Conservation (phyloP, 2,113 vertebrate genomes). For the Petromus typicus region DNA sequence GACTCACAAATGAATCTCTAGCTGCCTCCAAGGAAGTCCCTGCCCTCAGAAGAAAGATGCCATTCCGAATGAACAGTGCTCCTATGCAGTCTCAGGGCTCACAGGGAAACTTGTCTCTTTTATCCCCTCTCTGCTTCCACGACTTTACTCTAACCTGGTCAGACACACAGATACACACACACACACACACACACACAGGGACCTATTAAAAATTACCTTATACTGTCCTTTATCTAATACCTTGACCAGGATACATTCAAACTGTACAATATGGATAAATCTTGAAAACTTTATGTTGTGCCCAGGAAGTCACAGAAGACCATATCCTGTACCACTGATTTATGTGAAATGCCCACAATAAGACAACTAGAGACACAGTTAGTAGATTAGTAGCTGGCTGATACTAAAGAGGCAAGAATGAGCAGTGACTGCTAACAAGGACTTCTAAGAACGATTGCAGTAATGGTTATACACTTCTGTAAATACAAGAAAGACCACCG, state of each 20-base stretch:
- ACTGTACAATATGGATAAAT: neutral
- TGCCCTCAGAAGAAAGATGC: neutral
- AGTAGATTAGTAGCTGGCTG: neutral
- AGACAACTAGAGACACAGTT: neutral
- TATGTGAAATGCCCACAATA: conserved; percentile 9
- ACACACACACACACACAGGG: neutral
- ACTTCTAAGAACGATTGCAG: neutral
- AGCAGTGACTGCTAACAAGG: neutral
- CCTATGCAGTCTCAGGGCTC: neutral
- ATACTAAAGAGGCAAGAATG: neutral
- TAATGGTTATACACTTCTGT: neutral
- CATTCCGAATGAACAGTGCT: neutral
- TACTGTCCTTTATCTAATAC: neutral
- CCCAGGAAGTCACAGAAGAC: conserved; percentile 9
- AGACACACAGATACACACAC: neutral
- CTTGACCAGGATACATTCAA: neutral
- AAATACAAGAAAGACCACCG: conserved; percentile 22
- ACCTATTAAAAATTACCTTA: neutral
- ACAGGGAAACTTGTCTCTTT: neutral
- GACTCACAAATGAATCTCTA: neutral
- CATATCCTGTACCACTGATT: neutral
- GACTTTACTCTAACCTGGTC: neutral
- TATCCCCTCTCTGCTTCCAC: neutral
- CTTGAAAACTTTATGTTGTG: conserved; percentile 21
- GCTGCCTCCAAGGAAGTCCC: neutral